Conservation (phyloP, 2,113 vertebrate species). For the Terrapene triunguis region DNA sequence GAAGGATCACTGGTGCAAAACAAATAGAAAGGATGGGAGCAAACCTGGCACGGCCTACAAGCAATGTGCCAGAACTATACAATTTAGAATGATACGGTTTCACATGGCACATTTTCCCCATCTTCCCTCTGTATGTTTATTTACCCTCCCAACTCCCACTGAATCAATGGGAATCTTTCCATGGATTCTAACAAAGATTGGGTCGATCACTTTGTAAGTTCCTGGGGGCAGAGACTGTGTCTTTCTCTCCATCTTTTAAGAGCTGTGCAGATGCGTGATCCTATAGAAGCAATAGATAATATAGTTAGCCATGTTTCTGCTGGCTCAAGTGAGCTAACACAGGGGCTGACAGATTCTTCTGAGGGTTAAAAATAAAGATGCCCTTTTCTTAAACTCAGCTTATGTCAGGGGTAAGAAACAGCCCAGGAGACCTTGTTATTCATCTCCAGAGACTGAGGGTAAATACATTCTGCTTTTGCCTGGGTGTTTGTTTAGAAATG, state of each 20-base stretch:
- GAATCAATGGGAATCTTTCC: neutral
- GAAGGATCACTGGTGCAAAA: neutral
- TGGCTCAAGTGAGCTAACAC: neutral
- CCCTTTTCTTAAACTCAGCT: neutral
- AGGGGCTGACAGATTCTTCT: neutral
- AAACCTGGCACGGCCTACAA: neutral
- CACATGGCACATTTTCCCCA: neutral
- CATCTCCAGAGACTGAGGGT: neutral
- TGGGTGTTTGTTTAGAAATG: neutral
- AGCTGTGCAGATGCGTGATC: neutral
- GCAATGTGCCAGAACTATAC: neutral
- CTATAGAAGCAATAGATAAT: neutral
- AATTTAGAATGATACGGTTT: neutral
- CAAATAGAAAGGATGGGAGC: neutral
- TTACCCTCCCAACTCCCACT: neutral
- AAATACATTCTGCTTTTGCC: neutral
- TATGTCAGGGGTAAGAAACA: neutral
- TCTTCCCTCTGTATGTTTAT: neutral
- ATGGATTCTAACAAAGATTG: neutral
- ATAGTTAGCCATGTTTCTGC: neutral
- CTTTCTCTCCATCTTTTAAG: neutral
- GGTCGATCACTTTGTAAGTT: neutral
- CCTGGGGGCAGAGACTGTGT: neutral
- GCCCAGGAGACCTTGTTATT: neutral
- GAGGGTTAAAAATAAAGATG: neutral